These are phyloP conservation scores for Galago senegalensis DNA, from an alignment of 2,797 vertebrate species.

Conservation along the genomic window DNA sequence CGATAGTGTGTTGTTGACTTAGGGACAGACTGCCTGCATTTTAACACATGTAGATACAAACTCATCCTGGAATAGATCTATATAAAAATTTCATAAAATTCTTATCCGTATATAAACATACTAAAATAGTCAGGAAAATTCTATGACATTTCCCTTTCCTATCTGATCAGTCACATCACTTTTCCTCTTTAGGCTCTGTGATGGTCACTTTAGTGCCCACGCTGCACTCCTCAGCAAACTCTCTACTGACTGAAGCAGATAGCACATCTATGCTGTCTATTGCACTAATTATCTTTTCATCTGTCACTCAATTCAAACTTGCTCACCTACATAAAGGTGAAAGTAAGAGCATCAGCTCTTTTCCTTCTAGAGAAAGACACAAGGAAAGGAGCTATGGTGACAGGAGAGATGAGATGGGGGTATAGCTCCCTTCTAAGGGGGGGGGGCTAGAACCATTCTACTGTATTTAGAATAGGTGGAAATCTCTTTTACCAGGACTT, in stretches of 20 bases:
- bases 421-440: not conserved
- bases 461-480: not conserved
- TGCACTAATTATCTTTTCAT: slow-evolving; percentile 36
- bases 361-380: slow-evolving; percentile 35
- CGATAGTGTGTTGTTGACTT: not conserved
- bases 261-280: not conserved
- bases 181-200: not conserved
- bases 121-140: not conserved
- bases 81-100: not conserved
- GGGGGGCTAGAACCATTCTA: not conserved
- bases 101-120: not conserved
- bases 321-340: not conserved
- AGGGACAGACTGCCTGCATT: not conserved
- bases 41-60: not conserved
- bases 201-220: not conserved
- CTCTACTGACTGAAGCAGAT: not conserved
- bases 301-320: slow-evolving; percentile 51
- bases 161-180: not conserved
- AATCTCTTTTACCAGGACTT: slow-evolving; percentile 29
- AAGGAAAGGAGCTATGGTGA: not conserved
- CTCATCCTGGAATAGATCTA: not conserved
- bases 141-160: not conserved
- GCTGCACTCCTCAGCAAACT: not conserved
- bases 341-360: slow-evolving; percentile 12
- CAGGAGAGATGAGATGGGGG: not conserved